These are phyloP conservation scores for Pantelozetes paolii DNA, from an alignment of 2,888 invertebrate genomes.

Conservation along the genomic window DNA sequence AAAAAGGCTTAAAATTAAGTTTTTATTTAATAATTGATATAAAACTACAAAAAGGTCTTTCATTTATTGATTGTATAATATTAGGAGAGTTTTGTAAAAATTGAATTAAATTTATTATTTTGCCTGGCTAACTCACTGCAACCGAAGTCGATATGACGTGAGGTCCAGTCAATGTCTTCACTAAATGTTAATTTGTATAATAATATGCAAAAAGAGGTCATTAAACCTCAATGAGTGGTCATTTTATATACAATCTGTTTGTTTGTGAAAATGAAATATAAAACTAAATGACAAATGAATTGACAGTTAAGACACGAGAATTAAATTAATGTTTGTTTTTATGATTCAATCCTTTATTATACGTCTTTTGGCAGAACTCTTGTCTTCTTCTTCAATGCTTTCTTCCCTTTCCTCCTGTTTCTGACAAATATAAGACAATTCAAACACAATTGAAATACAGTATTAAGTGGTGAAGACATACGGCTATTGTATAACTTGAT, in stretches of 20 bases:
- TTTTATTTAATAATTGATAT: not conserved
- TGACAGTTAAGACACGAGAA: not conserved
- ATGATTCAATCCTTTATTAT: constrained; percentile 1
- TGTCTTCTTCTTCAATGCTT: constrained; percentile 11
- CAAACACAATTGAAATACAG: not conserved
- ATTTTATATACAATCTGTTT: not conserved
- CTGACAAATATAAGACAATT: not conserved
- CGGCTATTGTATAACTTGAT: constrained; percentile 15
- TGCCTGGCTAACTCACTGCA: too few species aligned
- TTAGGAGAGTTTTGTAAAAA: too few species aligned
- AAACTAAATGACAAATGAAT: not conserved
- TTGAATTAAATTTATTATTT: too few species aligned
- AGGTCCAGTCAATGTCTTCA: too few species aligned
- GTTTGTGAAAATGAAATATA: not conserved
- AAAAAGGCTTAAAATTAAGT: not conserved
- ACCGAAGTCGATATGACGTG: too few species aligned
- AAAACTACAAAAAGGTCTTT: constrained; percentile 10
- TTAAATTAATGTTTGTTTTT: not conserved
- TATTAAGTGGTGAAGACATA: not conserved
- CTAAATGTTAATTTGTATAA: too few species aligned
- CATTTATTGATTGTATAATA: too few species aligned
- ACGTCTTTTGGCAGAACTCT: constrained; percentile 13
- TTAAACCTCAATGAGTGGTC: not conserved
- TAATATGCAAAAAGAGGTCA: not conserved
- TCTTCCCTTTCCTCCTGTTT: constrained; percentile 27